Conservation (phyloP, 1,140 invertebrate species). For the Drosophila fuyamai region DNA sequence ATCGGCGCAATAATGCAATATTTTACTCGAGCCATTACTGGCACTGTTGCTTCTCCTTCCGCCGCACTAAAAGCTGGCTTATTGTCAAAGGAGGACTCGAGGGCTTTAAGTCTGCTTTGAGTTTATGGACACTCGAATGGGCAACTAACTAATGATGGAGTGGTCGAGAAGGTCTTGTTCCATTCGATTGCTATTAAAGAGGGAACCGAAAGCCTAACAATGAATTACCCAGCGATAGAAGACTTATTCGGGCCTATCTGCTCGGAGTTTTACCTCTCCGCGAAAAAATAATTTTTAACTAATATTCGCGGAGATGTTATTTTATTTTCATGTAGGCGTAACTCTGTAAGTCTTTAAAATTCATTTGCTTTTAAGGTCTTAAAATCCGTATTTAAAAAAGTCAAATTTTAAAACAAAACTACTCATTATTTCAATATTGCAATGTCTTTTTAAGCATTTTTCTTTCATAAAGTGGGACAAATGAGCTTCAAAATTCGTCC, state of each 20-base stretch:
- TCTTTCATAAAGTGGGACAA: no score
- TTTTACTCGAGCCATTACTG: slow-evolving; percentile 29
- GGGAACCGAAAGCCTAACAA: slow-evolving; percentile 3
- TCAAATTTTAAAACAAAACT: no score
- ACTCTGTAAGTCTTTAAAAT: neutral
- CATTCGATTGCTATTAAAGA: slow-evolving; percentile 8
- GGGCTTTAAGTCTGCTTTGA: slow-evolving; percentile 7
- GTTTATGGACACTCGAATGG: slow-evolving; percentile 18
- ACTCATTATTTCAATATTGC: no score
- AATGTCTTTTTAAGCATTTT: no score
- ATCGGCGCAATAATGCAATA: slow-evolving; percentile 64
- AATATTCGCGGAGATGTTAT: no score
- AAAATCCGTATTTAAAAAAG: no score
- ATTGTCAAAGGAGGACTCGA: slow-evolving; percentile 4
- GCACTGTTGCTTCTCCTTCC: slow-evolving; percentile 12
- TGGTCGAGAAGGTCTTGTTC: neutral
- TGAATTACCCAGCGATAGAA: neutral
- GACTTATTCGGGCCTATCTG: no score
- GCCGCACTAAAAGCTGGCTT: slow-evolving; percentile 31
- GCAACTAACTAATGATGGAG: slow-evolving; percentile 3
- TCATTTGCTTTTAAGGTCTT: no score
- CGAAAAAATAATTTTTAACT: no score
- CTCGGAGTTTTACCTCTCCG: neutral
- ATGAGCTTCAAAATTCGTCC: no score
- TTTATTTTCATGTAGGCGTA: neutral